phyloP scores from a whole-genome alignment of 1,140 invertebrate species.

The Drosophila albomicans region DNA sequence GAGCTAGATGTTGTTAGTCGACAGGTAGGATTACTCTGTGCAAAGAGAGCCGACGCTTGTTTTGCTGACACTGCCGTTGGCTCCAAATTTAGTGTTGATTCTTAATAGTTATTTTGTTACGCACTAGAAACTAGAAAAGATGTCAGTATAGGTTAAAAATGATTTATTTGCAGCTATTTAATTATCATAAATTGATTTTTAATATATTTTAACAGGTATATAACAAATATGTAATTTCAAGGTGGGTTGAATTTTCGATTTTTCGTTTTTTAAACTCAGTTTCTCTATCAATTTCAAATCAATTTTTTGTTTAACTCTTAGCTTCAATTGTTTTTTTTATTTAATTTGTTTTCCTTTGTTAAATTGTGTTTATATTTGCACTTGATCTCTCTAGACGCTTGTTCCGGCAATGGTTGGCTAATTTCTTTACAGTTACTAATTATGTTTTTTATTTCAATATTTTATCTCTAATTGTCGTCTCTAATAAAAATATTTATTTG shows the following conservation, averaged over 20 bases:
- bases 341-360: slow-evolving; percentile 7
- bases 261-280: slow-evolving; percentile 82
- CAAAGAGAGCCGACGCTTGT: too few species aligned
- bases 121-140: not conserved
- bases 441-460: slow-evolving; percentile 40
- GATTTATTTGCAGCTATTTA: slow-evolving; percentile 78
- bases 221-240: slow-evolving; percentile 84
- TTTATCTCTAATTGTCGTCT: slow-evolving; percentile 48
- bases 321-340: slow-evolving; percentile 14
- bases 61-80: too few species aligned
- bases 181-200: slow-evolving; percentile 75
- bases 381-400: slow-evolving; percentile 54
- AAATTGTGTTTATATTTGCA: slow-evolving; percentile 37
- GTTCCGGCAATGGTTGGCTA: slow-evolving; percentile 78
- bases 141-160: slow-evolving; percentile 52
- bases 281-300: slow-evolving; percentile 68
- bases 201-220: slow-evolving; percentile 80
- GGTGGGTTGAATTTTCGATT: slow-evolving; percentile 83
- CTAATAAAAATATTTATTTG: slow-evolving; percentile 59
- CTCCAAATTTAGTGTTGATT: too few species aligned
- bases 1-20: too few species aligned
- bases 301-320: slow-evolving; percentile 49
- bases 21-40: too few species aligned
- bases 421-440: slow-evolving; percentile 66
- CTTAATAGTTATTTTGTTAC: too few species aligned